These are phyloP conservation scores for Accipiter cooperii DNA, from an alignment of 2,113 vertebrate genomes.

Conservation along the genomic window DNA sequence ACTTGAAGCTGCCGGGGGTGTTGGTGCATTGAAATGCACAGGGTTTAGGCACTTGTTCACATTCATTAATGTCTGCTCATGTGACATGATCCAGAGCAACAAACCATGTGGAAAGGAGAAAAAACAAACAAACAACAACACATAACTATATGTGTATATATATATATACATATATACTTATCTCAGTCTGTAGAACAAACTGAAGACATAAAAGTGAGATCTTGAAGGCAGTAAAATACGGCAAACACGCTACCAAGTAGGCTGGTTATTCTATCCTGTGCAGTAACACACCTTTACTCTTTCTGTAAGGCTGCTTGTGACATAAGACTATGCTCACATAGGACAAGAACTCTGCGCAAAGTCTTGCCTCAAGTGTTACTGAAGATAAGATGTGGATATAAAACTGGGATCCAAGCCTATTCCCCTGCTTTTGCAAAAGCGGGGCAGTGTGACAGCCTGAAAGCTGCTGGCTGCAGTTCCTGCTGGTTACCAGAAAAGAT, in stretches of 20 bases:
- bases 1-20: constrained; percentile 94
- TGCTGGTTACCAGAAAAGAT: neutral
- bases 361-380: rapidly evolving
- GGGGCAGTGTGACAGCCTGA: neutral
- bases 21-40: constrained; percentile 93
- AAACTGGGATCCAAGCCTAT: neutral
- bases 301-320: neutral
- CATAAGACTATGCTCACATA: neutral
- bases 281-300: neutral
- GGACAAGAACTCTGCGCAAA: neutral
- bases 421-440: neutral
- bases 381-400: too few species aligned
- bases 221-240: neutral
- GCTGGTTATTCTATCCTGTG: neutral
- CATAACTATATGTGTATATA: constrained; percentile 1
- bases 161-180: neutral
- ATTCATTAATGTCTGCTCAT: constrained; percentile 96
- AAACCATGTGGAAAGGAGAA: constrained; percentile 69
- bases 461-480: neutral
- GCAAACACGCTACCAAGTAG: neutral
- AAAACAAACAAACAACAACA: constrained; percentile 67
- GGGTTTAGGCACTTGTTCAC: constrained; percentile 85
- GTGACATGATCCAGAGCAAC: constrained; percentile 74
- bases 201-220: neutral
- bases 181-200: constrained; percentile 70